These are phyloP conservation scores for Labeo calbasu DNA, from an alignment of 2,797 vertebrate species.

Conservation along the genomic window DNA sequence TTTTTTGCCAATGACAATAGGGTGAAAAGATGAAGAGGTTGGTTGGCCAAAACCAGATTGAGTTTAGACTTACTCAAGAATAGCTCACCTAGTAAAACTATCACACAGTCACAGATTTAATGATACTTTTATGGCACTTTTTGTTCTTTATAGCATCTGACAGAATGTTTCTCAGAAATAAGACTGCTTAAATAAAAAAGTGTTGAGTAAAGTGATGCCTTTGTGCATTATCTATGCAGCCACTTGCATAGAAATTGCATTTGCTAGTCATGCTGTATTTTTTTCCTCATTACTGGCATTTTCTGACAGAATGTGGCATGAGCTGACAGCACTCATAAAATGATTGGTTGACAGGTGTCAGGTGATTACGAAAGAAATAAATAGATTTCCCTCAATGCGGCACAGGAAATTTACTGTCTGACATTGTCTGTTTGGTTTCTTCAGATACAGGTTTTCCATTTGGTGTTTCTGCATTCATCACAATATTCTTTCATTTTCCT, in stretches of 20 bases:
- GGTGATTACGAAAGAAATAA: slow-evolving; percentile 13
- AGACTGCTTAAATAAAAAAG: too few relatives aligned
- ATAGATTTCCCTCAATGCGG: neutral
- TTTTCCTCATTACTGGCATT: neutral
- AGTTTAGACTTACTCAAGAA: neutral
- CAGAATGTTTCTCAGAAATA: too few relatives aligned
- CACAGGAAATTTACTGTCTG: neutral
- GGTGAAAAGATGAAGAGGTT: neutral
- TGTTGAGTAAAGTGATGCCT: neutral
- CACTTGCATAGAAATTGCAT: neutral
- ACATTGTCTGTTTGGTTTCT: neutral
- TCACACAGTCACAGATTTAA: neutral
- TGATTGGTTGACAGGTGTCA: slow-evolving; percentile 29
- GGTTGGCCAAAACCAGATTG: neutral
- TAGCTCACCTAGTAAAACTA: neutral
- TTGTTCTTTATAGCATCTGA: too few relatives aligned
- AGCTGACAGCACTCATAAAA: slow-evolving; percentile 11
- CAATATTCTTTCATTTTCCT: neutral
- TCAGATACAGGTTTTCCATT: neutral
- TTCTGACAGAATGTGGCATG: neutral
- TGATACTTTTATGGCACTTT: neutral
- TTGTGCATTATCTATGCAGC: neutral
- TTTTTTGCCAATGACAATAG: neutral
- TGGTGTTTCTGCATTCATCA: neutral
- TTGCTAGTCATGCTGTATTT: neutral